Evolutionary conservation across 2,797 vertebrate genomes (phyloP), one percentile per base, ranked within the genome.

Genomic region (Molossus molossus): DNA sequence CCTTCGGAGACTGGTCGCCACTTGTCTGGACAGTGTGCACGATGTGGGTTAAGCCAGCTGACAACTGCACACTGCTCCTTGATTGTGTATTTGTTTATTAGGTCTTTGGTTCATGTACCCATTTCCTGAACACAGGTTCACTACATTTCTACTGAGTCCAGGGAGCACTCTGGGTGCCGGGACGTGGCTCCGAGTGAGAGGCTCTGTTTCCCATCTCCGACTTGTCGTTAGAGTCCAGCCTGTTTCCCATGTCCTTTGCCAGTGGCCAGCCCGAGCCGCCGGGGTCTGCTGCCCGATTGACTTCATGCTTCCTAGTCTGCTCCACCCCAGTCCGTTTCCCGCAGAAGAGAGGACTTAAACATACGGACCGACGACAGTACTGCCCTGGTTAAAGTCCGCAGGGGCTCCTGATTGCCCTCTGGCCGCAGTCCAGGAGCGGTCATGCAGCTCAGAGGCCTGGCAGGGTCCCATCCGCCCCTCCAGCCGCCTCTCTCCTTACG

Each of bases 31-130:
- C 5, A 4, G 40, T 6, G 37, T 23, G 10, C 13, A 40, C 55
- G 9, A 48, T 58, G 9, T 57, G 10, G 21, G 27, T 55, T 77
- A 73, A 87, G 50, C 40, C 76, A 70, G 21, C 25, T 81, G 25
- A 50, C 2, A 37, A 21, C 65, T 64, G 25, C 1, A 29, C 33
- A 8, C 7, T 15, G 3, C 8, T 48, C 60, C 62, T 79, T 85
- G 55, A n/a, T 67, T 94, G 21, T 27, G 92, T 77, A 65, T 67
- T 77, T 85, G 85, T n/a, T 94, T 57, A 33, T 87, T 60, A 57
- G 15, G 6, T 37, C 64, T 91, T 91, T 65, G 25, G 9, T 60
- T 83, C 48, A 55, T 67, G 40, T 77, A 48, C n/a, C 33, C 73
- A 62, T 50, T n/a, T 82, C 64, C 25, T 88, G 29, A 40, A 40